Evolutionary conservation across 2,888 invertebrate species (phyloP), one percentile per base, ranked within the genome.

Genomic region (Antheraea yamamai): DNA sequence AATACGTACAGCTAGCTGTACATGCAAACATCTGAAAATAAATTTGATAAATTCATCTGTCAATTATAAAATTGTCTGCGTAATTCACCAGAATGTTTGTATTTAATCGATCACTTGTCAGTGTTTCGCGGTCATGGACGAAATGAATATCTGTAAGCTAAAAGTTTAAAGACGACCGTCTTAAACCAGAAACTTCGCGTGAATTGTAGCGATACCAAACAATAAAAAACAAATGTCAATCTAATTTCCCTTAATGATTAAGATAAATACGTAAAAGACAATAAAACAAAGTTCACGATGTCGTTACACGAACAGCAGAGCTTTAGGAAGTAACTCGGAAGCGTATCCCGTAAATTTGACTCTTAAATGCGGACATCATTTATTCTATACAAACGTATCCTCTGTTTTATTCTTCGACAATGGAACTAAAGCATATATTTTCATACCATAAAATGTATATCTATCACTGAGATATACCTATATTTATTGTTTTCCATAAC

Each of bases 91-190:
- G 61, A 39, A 6, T 20, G 39, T 68, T 68, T 68, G 39, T 39
- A 14, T 35, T 30, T 68, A 68, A 68, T 68, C 68, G 30, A 68
- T 68, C 68, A 68, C 68, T 68, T 68, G 68, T 68, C 68, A 68
- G 20, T 39, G 68, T 35, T 39, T 39, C 18, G 35, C 18, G 35
- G 16, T 20, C 35, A 35, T 68, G 64, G 23, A 26, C 12, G 64
- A 12, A 64, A 64, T 64, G 4, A 14, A 61, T n/a, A 20, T 68
- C 18, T 68, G 26, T 30, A 68, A 30, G 12, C 66, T 68, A 18
- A 30, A 30, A 68, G 12, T 2, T 35, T 68, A 68, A 35, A 16
- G 66, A 68, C 12, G 30, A 58, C 58, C 18, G n/a, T 7, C 55
- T 55, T 55, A 3, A 20, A 0, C 14, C 18, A 55, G 55, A 55